Evolutionary conservation across 2,113 vertebrate genomes (phyloP).

Genomic region (Phyllostomus hastatus): DNA sequence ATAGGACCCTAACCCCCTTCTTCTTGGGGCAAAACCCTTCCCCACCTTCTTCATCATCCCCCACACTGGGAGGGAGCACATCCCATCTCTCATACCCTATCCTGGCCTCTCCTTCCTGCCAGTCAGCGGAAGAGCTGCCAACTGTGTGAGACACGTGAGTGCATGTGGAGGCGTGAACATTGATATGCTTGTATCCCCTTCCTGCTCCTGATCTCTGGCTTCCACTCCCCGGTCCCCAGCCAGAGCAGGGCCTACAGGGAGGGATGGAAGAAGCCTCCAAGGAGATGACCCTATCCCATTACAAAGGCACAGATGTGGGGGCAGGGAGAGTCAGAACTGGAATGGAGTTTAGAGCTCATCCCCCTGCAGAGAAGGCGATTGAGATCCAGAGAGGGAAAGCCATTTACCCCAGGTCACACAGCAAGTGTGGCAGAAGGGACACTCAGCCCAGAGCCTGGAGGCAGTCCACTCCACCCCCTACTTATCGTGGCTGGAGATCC

Average conservation of each 20-base stretch:
- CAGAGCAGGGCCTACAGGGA: neutral
- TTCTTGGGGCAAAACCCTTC: neutral
- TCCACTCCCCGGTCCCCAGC: neutral
- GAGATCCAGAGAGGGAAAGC: slow-evolving; percentile 6
- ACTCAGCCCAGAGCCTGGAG: neutral
- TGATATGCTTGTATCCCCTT: neutral
- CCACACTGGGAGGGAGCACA: neutral
- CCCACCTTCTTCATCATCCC: neutral
- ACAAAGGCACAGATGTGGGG: neutral
- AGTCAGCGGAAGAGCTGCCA: slow-evolving; percentile 28
- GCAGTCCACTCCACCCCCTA: neutral
- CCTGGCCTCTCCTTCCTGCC: neutral
- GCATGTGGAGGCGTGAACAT: slow-evolving; percentile 26
- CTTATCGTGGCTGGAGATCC: slow-evolving; percentile 54
- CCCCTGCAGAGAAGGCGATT: neutral
- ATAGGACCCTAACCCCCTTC: neutral
- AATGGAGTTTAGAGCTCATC: neutral
- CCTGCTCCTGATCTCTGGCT: neutral
- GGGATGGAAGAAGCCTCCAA: neutral
- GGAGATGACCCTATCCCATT: neutral
- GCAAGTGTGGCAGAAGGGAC: neutral
- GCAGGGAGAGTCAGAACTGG: neutral
- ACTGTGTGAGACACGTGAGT: neutral
- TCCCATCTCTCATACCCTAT: neutral
- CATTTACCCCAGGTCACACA: slow-evolving; percentile 27